Evolutionary conservation across 92 coral and sea anemone genomes (phyloP).

Genomic region (Umimayanthus kanabou): DNA sequence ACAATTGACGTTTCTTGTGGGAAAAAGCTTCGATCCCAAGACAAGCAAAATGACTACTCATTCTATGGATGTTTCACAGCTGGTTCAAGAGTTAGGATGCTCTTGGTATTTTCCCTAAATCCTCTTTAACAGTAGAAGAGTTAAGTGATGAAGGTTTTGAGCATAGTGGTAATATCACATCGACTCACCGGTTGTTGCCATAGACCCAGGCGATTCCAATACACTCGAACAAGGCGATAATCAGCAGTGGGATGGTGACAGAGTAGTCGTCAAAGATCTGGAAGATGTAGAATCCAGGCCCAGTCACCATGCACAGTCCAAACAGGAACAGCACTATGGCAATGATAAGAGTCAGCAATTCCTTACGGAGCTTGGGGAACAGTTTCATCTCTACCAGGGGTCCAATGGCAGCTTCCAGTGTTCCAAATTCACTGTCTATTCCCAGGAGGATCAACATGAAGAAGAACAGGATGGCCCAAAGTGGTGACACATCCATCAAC

Average conservation of each 20-base stretch:
- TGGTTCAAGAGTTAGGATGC: too few species aligned
- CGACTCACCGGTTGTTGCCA: constrained; percentile 87
- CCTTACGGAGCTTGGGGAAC: constrained; percentile 90
- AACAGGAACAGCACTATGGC: constrained; percentile 79
- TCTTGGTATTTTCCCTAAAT: too few species aligned
- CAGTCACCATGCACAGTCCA: constrained; percentile 90
- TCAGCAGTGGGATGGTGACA: constrained; percentile 92
- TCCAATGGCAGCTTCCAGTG: constrained; percentile 98
- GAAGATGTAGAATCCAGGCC: constrained; percentile 90
- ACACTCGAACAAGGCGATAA: constrained; percentile 96
- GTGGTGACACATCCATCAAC: constrained; percentile 93
- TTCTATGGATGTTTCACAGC: too few species aligned
- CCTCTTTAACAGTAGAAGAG: too few species aligned
- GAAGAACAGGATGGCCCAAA: constrained; percentile 98
- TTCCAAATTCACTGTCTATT: constrained; percentile 99
- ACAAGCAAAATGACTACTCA: too few species aligned
- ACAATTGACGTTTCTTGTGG: too few species aligned
- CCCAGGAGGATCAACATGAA: constrained; percentile 94
- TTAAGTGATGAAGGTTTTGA: too few species aligned
- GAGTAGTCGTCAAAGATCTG: constrained; percentile 98
- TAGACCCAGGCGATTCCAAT: constrained; percentile 99
- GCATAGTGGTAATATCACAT: too few species aligned
- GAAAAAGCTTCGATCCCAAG: too few species aligned
- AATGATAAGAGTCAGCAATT: constrained; percentile 75
- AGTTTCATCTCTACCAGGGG: constrained; percentile 92